These are phyloP conservation scores for Hyposoter didymator DNA, from an alignment of 2,888 invertebrate species.

Conservation along the genomic window DNA sequence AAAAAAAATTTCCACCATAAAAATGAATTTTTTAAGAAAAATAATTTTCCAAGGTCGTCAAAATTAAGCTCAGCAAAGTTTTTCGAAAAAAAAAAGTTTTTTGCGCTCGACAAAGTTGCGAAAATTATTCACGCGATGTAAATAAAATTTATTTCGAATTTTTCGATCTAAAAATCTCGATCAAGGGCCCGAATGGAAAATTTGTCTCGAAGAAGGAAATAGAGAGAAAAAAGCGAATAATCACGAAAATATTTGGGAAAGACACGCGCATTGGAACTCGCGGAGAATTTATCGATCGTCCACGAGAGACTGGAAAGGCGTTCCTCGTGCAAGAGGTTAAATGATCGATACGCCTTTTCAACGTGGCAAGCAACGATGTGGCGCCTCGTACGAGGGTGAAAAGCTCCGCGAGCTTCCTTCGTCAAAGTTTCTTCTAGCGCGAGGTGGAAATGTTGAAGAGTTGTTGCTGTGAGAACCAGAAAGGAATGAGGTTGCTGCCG, in stretches of 20 bases:
- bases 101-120: no score
- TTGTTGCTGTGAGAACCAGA: constrained; percentile 45
- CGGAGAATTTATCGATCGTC: neutral
- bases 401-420: constrained; percentile 24
- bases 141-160: no score
- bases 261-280: neutral
- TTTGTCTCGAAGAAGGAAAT: no score
- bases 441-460: constrained; percentile 40
- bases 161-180: no score
- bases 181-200: no score
- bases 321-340: neutral
- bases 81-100: no score
- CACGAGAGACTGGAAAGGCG: neutral
- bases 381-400: constrained; percentile 3
- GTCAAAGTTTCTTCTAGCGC: constrained; percentile 35
- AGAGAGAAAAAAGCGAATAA: neutral
- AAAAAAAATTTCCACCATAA: no score
- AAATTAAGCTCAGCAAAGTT: no score
- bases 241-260: neutral
- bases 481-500: constrained; percentile 40
- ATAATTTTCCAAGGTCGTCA: no score
- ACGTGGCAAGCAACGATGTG: neutral
- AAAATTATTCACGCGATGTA: no score
- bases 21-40: no score
- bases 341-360: neutral